phyloP scores from a whole-genome alignment of 2,888 invertebrate genomes.

The Bellardia bayeri region DNA sequence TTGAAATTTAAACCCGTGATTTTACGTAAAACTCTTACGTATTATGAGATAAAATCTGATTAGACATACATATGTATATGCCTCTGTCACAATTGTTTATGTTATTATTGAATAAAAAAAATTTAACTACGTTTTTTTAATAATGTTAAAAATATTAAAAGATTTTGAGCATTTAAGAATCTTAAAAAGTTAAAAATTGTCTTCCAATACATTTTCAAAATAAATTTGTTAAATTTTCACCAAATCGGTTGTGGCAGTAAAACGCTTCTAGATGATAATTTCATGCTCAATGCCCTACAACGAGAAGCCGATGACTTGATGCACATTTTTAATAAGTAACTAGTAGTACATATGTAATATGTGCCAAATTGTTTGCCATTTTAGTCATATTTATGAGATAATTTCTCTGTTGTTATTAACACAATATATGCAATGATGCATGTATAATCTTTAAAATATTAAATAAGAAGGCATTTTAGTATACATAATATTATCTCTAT shows the following conservation, averaged over 20 bases:
- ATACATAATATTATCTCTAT: not conserved
- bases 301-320: not conserved
- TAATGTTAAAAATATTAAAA: no score
- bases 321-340: not conserved
- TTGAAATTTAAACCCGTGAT: not conserved
- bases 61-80: no score
- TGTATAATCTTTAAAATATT: slow-evolving; percentile 2
- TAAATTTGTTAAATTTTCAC: no score
- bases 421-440: not conserved
- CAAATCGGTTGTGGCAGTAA: no score
- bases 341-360: not conserved
- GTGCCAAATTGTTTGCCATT: not conserved
- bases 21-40: not conserved
- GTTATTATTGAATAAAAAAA: no score
- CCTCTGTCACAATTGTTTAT: no score
- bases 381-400: not conserved
- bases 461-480: not conserved
- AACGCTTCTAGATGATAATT: no score
- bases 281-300: not conserved
- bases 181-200: no score
- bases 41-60: no score
- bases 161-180: no score
- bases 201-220: no score
- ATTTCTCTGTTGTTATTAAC: slow-evolving; percentile 3
- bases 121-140: no score